phyloP scores from a whole-genome alignment of 2,888 invertebrate species.

The Cataglyphis livida region DNA sequence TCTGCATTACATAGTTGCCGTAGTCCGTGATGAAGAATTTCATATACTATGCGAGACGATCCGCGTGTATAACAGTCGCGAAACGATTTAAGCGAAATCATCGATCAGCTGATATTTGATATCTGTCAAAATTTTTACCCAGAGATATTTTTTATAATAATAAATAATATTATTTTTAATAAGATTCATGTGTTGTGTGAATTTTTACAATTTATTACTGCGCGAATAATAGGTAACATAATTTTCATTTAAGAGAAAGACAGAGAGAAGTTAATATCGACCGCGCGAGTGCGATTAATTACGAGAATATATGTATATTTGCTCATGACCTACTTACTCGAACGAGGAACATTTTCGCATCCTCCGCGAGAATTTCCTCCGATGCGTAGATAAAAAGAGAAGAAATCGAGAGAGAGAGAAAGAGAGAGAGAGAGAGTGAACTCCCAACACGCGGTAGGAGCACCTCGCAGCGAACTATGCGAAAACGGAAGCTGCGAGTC shows the following conservation, averaged over 20 bases:
- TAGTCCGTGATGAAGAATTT: constrained; percentile 41
- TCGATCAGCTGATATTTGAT: background rate
- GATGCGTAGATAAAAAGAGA: background rate
- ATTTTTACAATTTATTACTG: background rate
- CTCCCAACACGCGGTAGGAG: constrained; percentile 9
- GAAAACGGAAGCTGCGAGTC: background rate
- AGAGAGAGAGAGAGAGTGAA: background rate
- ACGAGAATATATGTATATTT: background rate
- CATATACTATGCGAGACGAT: constrained; percentile 31
- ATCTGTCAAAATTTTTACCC: background rate
- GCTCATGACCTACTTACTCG: background rate
- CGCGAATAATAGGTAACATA: background rate
- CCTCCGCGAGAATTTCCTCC: background rate
- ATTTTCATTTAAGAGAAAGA: background rate
- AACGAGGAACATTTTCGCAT: constrained; percentile 11
- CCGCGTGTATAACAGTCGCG: background rate
- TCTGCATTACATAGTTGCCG: constrained; percentile 38
- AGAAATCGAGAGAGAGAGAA: background rate
- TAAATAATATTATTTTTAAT: background rate
- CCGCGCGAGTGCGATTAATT: background rate
- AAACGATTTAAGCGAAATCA: background rate
- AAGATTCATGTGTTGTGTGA: background rate
- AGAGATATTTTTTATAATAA: background rate
- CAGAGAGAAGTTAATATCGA: background rate
- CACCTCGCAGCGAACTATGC: constrained; percentile 16